Percentiles rank a stretch among this genome's conserved stretches.
These are phyloP conservation scores for Aphodius sticticus DNA, from an alignment of 2,888 invertebrate genomes.

Conservation along the genomic window DNA sequence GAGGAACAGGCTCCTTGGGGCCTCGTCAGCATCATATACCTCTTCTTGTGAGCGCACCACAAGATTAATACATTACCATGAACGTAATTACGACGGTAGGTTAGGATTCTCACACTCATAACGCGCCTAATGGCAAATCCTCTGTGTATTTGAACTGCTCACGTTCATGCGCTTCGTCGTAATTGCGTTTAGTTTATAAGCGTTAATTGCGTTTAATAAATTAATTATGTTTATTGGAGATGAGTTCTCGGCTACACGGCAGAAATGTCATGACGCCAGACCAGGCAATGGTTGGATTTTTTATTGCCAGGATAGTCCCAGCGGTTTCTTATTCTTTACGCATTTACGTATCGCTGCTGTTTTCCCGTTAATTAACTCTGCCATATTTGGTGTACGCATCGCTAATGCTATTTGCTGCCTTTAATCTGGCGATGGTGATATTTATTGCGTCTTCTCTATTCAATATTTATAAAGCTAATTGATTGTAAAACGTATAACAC, in stretches of 20 bases:
- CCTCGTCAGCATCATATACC: background rate
- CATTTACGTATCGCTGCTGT: conserved; percentile 4
- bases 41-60: background rate
- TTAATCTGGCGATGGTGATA: background rate
- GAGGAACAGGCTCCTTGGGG: background rate
- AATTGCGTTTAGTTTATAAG: background rate
- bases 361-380: background rate
- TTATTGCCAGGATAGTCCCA: background rate
- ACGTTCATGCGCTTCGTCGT: background rate
- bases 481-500: background rate
- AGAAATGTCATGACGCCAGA: background rate
- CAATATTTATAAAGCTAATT: conserved; percentile 4
- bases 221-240: conserved; percentile 4
- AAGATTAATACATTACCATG: conserved; percentile 4
- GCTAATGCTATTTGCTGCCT: background rate
- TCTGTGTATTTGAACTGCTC: background rate
- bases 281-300: background rate
- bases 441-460: conserved; percentile 4
- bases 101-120: conserved; percentile 4
- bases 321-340: background rate
- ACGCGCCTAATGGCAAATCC: background rate
- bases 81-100: background rate
- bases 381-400: conserved; percentile 4
- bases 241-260: background rate
- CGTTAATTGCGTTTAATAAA: conserved; percentile 4